Base-by-base conservation (phyloP, 2,888 invertebrate genomes). In the Oxystoma pomonae region DNA sequence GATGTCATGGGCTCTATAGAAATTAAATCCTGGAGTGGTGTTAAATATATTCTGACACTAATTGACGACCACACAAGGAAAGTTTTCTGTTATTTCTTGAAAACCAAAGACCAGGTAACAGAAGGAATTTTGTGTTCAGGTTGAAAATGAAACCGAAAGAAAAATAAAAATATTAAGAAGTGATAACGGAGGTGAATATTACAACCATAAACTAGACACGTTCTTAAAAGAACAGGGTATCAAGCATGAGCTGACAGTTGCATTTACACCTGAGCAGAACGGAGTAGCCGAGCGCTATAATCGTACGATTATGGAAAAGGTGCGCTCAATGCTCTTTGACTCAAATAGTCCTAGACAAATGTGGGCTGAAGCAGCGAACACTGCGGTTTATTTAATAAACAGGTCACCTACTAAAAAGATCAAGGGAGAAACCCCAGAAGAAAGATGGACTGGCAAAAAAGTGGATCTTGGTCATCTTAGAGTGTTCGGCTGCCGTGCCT, bases 21-120 rank as follows among this genome's bases (percentile, higher is more conserved):
- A 55, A 49, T 65, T 1, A 22, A 59, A 58, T 66, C 66, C n/a
- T 62, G 58, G 58, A 35, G 67, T 55, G 66, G 65, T 16, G 53
- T 51, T n/a, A 60, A 56, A 56, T 64, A 56, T 50, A 61, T 66
- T 2, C 55, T 69, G 17, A 62, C 63, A 0, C 21, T 67, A 0
- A 68, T 67, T 53, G 68, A 69, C 60, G 68, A 69, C 49, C 50
- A 61, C 19, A 60, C 59, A 7, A n/a, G n/a, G n/a, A n/a, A n/a
- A n/a, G 60, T 62, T 1, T 67, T 64, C 53, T 16, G 58, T 64
- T 69, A 67, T 62, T 67, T 66, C 58, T 53, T 67, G 12, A 62
- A 65, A 35, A 17, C 59, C 0, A 69, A 65, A 55, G 57, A 62
- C 61, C 64, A 67, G 55, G 67, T 63, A 9, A 9, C 64, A 16